Evolutionary conservation across 2,113 vertebrate species (phyloP).

Genomic region (Thamnaconus septentrionalis): DNA sequence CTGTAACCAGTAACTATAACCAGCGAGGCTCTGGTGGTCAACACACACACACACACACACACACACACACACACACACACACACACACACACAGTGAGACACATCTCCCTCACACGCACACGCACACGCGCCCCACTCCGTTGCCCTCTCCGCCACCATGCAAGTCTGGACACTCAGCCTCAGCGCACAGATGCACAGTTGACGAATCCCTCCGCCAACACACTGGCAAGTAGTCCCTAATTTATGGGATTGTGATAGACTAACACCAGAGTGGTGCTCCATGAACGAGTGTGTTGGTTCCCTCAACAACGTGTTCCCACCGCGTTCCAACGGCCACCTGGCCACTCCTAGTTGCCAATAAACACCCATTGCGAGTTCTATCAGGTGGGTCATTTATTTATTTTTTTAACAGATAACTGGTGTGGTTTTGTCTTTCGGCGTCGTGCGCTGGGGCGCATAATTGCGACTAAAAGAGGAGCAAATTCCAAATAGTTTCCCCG

Average conservation of each 20-base stretch:
- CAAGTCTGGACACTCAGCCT: slow-evolving; percentile 79
- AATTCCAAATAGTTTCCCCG: slow-evolving; percentile 21
- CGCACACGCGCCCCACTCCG: slow-evolving; percentile 7
- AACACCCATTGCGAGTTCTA: too few species aligned
- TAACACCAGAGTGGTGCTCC: slow-evolving; percentile 36
- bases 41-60: background rate
- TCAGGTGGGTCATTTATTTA: too few species aligned
- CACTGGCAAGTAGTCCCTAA: slow-evolving; percentile 74
- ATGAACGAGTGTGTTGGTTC: background rate
- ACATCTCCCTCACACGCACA: slow-evolving; percentile 11
- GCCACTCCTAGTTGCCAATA: too few species aligned
- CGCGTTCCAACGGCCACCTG: too few species aligned
- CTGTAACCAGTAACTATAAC: too few species aligned
- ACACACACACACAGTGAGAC: background rate
- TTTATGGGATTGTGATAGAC: slow-evolving; percentile 58
- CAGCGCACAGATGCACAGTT: slow-evolving; percentile 72
- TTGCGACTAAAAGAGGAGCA: background rate
- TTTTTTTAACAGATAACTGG: too few species aligned
- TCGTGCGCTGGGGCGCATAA: too few species aligned
- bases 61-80: background rate
- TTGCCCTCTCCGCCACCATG: slow-evolving; percentile 50
- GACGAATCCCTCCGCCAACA: slow-evolving; percentile 76
- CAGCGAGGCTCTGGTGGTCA: too few species aligned
- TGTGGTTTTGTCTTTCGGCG: too few species aligned
- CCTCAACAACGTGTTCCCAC: too few species aligned